A percentile compares a stretch with the other conserved stretches of the same genome.
Conservation (phyloP, 2,113 vertebrate species). For the Nothobranchius kuhntae region DNA sequence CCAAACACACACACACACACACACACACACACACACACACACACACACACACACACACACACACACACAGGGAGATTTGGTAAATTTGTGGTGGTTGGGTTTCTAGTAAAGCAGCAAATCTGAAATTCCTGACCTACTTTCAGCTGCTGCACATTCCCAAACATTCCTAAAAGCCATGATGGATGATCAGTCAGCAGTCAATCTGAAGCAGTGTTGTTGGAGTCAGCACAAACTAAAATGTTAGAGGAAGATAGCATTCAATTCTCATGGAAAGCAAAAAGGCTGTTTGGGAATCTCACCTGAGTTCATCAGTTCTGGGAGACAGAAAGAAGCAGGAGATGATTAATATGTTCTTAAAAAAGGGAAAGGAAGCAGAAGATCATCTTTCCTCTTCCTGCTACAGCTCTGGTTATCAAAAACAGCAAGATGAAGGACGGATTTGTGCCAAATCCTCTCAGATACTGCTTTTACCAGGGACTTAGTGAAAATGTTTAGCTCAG, state of each 20-base stretch:
- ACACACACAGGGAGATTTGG: conserved; percentile 9
- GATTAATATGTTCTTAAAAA: too few relatives aligned
- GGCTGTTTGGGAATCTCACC: background rate
- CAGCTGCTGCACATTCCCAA: conserved; percentile 11
- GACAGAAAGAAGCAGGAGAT: too few relatives aligned
- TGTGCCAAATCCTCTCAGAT: background rate
- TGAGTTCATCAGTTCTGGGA: too few relatives aligned
- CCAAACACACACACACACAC: background rate
- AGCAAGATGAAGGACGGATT: background rate
- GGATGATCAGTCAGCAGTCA: conserved; percentile 21
- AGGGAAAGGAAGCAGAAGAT: too few relatives aligned
- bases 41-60: too few relatives aligned
- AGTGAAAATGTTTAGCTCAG: too few relatives aligned
- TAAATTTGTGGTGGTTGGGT: conserved; percentile 12
- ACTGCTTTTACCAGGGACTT: too few relatives aligned
- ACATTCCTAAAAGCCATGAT: conserved; percentile 31
- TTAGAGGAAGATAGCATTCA: background rate
- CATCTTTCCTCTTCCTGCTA: background rate
- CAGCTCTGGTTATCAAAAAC: background rate
- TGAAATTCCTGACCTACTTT: conserved; percentile 54
- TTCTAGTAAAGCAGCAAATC: conserved; percentile 18
- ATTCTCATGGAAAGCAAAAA: background rate
- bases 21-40: conserved; percentile 12
- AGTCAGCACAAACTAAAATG: background rate
- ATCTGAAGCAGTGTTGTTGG: too few relatives aligned